Conservation (phyloP, 2,113 vertebrate species). For the Glareola pratincola region DNA sequence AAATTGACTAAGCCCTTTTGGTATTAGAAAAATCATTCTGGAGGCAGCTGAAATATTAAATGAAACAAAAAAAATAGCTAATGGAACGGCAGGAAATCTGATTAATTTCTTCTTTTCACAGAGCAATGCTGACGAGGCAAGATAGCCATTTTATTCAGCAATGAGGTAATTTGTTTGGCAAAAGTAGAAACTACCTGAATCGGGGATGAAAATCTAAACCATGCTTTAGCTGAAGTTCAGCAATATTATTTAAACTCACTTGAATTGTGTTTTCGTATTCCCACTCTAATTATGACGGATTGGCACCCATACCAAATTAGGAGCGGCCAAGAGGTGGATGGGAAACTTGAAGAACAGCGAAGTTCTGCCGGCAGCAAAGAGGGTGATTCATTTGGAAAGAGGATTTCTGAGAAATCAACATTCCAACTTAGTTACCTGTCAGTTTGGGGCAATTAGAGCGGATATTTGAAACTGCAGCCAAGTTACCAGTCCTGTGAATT, state of each 20-base stretch:
- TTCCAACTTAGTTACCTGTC: not conserved
- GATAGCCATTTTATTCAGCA: not conserved
- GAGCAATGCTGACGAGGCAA: constrained; percentile 43
- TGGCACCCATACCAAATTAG: not conserved
- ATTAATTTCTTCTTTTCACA: constrained; percentile 5
- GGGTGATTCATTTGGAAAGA: not conserved
- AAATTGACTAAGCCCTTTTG: constrained; percentile 57
- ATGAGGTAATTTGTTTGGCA: constrained; percentile 45
- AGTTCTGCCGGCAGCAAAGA: not conserved
- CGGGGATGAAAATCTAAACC: not conserved
- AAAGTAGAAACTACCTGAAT: constrained; percentile 51
- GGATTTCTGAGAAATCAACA: not conserved
- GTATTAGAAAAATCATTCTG: constrained; percentile 50
- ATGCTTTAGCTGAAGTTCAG: not conserved
- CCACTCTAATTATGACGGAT: not conserved
- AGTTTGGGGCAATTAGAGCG: not conserved
- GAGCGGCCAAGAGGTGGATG: not conserved
- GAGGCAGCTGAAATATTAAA: constrained; percentile 49
- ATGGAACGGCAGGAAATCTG: constrained; percentile 31
- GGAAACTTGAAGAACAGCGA: not conserved
- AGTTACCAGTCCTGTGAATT: not conserved
- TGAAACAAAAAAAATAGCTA: not conserved
- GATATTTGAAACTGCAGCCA: not conserved
- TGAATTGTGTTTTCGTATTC: not conserved
- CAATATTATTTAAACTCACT: not conserved